Evolutionary conservation across 2,113 vertebrate genomes (phyloP), one percentile per base, ranked within the genome.

Genomic region (Leptobrachium leishanense): DNA sequence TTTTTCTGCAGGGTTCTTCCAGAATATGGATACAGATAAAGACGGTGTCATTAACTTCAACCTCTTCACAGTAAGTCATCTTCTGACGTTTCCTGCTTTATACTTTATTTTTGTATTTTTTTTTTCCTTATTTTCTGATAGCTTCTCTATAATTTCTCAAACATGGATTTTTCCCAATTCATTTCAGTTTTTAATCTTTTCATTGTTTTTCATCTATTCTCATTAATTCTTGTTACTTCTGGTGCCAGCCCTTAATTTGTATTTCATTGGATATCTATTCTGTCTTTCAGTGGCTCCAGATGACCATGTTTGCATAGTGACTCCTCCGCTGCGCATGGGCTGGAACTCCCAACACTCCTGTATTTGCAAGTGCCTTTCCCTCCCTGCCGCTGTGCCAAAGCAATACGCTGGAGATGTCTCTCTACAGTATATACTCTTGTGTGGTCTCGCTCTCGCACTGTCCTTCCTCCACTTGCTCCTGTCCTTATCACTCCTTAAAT

Each of bases 1-100:
- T 66, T 0, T 81, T 74, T 9, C 11, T 0, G 0, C 85, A 97
- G 96, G 95, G 65, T 95, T 95, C 70, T 98, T 97, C 84, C 91
- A 94, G 39, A 88, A 88, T 0, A 68, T 98, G 89, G 96, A 98
- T 84, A 91, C 91, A 0, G 93, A 96, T 40, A 75, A 81, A 64
- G 94, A 96, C 0, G 93, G 94, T 1, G 62, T 91, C 0, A 68
- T 80, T 40, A 67, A 80, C 50, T 80, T 80, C 41, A 73, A 42
- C 42, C 70, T 80, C 1, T 74, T 80, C 20, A n/a, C 63, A 31
- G 77, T 80, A 74, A 73, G 71, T 39, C 12, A 2, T 44, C 43
- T 50, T 50, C 46, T 50, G 46, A 50, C 4, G 8, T 8, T 50
- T 66, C 9, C 13, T 66, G 3, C 6, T 1, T 10, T 41, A 1